Evolutionary conservation across 2,797 vertebrate genomes (phyloP), one percentile per base, ranked within the genome.

Genomic region (Spea hammondii): DNA sequence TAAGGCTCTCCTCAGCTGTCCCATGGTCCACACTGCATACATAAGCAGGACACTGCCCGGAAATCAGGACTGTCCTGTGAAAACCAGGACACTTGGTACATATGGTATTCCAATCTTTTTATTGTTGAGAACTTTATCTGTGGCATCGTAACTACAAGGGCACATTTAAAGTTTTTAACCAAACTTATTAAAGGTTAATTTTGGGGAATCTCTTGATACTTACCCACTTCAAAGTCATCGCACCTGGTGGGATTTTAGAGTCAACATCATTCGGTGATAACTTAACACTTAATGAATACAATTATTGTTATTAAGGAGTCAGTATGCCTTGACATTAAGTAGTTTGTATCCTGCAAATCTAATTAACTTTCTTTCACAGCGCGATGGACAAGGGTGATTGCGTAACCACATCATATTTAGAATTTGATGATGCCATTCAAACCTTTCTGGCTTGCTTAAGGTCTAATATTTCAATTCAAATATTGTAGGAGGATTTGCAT

Each of bases 351-450:
- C 55, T 65, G 78, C 57, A 79, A 79, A 75, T 79, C 78, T 75
- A 79, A 79, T 79, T 79, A 79, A 79, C 65, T 75, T 79, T 69
- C 72, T 70, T 74, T 70, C 70, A 65, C 72, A n/a, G 66, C 48
- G 45, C 60, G 17, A 55, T 79, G 78, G 78, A 79, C 78, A 79
- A 74, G 78, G 78, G 66, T 79, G 78, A 79, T 69, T 70, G 57
- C 72, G n/a, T 75, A 59, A 9, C 74, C 65, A 70, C 75, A 73
- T 66, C 65, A 54, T 74, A 79, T 79, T 79, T 79, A 79, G 70
- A 73, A 53, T 17, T 50, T 46, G 55, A 65, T 6, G 32, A 76
- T 32, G 53, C 46, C 74, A 76, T 76, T 76, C 45, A 75, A 55
- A 49, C 69, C 78, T 64, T 74, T 70, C 59, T 17, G 4, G 57